Conservation (phyloP, 2,888 invertebrate species). For the Thyatira batis region DNA sequence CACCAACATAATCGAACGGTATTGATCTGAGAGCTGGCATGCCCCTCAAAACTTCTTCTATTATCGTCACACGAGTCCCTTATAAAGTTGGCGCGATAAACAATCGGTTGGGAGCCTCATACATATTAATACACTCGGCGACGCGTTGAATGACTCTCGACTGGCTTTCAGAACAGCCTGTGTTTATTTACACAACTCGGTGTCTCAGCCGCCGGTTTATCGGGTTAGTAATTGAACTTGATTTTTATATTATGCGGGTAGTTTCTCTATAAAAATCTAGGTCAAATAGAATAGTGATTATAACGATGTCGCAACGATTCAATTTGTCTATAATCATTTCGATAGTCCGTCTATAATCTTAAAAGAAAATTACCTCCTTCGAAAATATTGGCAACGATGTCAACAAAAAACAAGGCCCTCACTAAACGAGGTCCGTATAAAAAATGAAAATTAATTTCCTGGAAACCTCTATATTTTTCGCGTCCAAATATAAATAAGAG, state of each 20-base stretch:
- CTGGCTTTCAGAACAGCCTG: constrained; percentile 38
- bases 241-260: constrained; percentile 1
- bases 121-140: constrained; percentile 62
- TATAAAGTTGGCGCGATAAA: constrained; percentile 41
- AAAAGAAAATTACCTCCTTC: not conserved
- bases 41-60: constrained; percentile 16
- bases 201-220: constrained; percentile 28
- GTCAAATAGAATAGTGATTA: not conserved
- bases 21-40: not conserved
- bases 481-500: constrained; percentile 56
- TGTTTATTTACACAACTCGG: constrained; percentile 42
- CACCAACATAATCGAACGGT: constrained; percentile 1
- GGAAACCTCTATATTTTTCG: constrained; percentile 58
- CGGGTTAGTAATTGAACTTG: constrained; percentile 26
- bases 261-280: not conserved
- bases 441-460: constrained; percentile 50
- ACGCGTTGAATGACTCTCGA: constrained; percentile 52
- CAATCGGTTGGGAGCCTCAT: constrained; percentile 46
- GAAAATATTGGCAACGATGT: not conserved
- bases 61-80: constrained; percentile 29
- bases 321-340: not conserved
- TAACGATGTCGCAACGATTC: not conserved
- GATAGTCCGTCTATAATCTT: not conserved
- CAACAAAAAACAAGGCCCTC: not conserved
- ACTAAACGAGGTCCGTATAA: constrained; percentile 21